Evolutionary conservation across 2,113 vertebrate genomes (phyloP), one percentile per base, ranked within the genome.

Genomic region (Ciconia boyciana): DNA sequence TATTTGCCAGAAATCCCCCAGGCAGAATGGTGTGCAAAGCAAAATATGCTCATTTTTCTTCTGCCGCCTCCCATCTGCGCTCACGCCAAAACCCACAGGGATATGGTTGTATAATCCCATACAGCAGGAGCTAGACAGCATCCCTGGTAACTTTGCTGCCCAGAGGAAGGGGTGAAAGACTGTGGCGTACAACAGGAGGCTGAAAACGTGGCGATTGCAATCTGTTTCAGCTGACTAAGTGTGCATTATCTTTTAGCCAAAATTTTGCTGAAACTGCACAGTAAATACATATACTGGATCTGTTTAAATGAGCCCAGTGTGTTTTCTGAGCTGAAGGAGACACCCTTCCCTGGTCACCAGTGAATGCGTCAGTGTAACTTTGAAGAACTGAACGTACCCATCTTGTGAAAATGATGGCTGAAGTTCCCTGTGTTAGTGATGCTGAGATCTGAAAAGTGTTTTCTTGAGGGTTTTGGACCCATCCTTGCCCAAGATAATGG

Each of bases 361-460:
- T 21, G 48, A 25, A 11, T 5, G 9, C 36, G 21, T 32, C 48
- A 24, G 11, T 34, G 34, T 24, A 52, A 25, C 57, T 57, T 61
- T 24, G 10, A 11, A 43, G 48, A 85, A 4, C 60, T 48, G 78
- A 55, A 43, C 1, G 0, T 75, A 17, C 22, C 29, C 0, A 0
- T 44, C 13, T 18, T 22, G 12, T 76, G 49, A 76, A 48, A 48
- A 12, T 14, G 36, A 44, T 36, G 48, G 26, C 48, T 66, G 51
- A 58, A 68, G 16, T 46, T 31, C 54, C 58, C 51, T 64, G n/a
- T 18, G 3, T 31, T 36, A 25, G 31, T 41, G 18, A 92, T 69
- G 51, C 49, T 57, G 43, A 60, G 66, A 16, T 70, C 43, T 64
- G 66, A 68, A 72, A 34, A 26, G 36, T 31, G 34, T 41, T 87